A percentile compares a stretch with the other conserved stretches of the same genome.
Conservation (phyloP, 2,113 vertebrate genomes). For the Panthera uncia region DNA sequence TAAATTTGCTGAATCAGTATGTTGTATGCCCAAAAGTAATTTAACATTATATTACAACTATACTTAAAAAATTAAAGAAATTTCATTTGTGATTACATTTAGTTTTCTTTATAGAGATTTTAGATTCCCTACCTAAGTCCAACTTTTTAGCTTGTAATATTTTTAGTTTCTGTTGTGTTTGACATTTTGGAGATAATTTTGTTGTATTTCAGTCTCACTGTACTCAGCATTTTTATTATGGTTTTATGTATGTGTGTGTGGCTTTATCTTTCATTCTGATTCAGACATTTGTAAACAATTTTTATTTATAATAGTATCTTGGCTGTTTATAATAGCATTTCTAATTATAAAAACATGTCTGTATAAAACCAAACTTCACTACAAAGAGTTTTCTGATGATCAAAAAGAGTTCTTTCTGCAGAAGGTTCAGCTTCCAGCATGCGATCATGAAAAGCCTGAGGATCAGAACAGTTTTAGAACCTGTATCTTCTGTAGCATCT, state of each 20-base stretch:
- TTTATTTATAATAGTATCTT: constrained; percentile 5
- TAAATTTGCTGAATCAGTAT: background rate
- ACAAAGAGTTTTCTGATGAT: background rate
- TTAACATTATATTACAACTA: background rate
- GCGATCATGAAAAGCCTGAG: background rate
- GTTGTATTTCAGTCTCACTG: background rate
- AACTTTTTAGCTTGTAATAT: background rate
- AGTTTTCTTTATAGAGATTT: background rate
- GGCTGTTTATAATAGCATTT: constrained; percentile 1
- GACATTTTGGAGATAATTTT: background rate
- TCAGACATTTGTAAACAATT: background rate
- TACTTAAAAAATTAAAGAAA: background rate
- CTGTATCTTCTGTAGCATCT: background rate
- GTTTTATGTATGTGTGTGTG: background rate
- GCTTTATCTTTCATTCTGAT: background rate
- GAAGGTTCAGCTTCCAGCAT: background rate
- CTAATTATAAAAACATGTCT: background rate
- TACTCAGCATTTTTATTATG: background rate
- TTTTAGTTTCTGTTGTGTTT: background rate
- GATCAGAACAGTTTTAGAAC: background rate
- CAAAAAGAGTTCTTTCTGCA: background rate
- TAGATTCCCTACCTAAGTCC: background rate
- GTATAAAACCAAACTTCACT: background rate
- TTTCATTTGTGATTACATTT: background rate
- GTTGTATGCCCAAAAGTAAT: background rate